Conservation (phyloP, 2,113 vertebrate species). For the Chelonoidis abingdonii region DNA sequence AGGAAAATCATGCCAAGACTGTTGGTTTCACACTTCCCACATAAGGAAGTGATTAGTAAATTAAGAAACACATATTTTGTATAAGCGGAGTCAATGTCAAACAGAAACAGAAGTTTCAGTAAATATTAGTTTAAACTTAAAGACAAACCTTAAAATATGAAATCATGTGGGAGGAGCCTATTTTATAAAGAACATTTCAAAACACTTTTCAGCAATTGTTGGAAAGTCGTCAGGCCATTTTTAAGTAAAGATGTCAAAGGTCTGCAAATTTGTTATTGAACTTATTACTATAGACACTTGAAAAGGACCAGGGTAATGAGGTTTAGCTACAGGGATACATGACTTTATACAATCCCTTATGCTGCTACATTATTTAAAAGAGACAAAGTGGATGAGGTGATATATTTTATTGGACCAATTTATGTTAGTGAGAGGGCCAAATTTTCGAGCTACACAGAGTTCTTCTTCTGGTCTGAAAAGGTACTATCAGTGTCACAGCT, state of each 20-base stretch:
- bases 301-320: conserved; percentile 37
- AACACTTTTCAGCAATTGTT: conserved; percentile 40
- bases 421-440: not conserved
- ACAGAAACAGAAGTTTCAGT: not conserved
- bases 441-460: not conserved
- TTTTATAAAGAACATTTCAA: conserved; percentile 28
- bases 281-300: conserved; percentile 47
- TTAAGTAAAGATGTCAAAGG: conserved; percentile 64
- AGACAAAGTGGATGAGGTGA: not conserved
- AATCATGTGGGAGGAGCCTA: not conserved
- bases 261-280: conserved; percentile 63
- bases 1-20: conserved; percentile 2
- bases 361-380: conserved; percentile 54
- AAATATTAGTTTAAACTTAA: conserved; percentile 34
- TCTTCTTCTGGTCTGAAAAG: not conserved
- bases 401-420: not conserved
- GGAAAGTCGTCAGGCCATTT: conserved; percentile 48
- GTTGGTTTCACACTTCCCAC: conserved; percentile 57
- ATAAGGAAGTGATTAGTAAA: conserved; percentile 21
- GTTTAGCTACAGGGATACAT: conserved; percentile 48
- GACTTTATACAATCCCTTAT: conserved; percentile 65
- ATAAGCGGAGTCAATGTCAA: conserved; percentile 30
- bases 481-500: not conserved
- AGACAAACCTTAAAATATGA: conserved; percentile 8
- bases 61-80: not conserved